phyloP scores from a whole-genome alignment of 2,888 invertebrate genomes.

The Oegoconia quadripuncta region DNA sequence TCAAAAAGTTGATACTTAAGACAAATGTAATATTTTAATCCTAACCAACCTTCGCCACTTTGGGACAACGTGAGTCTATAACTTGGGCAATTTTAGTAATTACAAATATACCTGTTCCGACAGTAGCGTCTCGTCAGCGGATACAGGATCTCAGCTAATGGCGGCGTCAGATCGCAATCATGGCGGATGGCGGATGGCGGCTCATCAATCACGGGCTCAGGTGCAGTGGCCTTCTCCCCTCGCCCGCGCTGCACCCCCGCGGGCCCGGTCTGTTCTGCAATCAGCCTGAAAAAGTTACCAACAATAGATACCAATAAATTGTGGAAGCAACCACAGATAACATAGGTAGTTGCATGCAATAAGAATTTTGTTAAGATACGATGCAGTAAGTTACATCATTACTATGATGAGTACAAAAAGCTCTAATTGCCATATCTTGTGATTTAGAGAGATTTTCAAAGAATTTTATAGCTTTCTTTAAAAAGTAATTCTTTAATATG shows the following conservation, averaged over 20 bases:
- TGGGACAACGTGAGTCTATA: too few relatives aligned
- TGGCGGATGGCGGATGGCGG: conserved; percentile 56
- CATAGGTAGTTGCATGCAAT: neutral
- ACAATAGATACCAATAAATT: neutral
- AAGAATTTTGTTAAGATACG: too few relatives aligned
- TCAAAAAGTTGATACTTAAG: too few relatives aligned
- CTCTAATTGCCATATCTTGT: too few relatives aligned
- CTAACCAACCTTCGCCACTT: too few relatives aligned
- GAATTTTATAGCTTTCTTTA: too few relatives aligned
- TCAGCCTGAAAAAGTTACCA: conserved; percentile 29
- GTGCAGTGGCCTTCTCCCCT: conserved; percentile 42
- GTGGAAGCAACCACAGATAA: neutral
- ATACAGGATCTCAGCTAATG: conserved; percentile 35
- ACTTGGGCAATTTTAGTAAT: conserved; percentile 20
- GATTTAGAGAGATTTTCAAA: too few relatives aligned
- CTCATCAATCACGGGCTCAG: conserved; percentile 76
- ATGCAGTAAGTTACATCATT: too few relatives aligned
- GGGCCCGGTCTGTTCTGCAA: conserved; percentile 25
- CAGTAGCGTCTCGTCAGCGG: conserved; percentile 12
- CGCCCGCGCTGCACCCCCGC: conserved; percentile 19
- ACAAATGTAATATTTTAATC: too few relatives aligned
- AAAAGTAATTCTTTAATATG: too few relatives aligned
- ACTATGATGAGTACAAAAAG: too few relatives aligned
- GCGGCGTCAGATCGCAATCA: conserved; percentile 54
- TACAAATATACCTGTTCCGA: conserved; percentile 14